Percentiles rank a stretch among this genome's conserved stretches.
Conservation (phyloP, 1,140 invertebrate genomes). For the Planococcus citri region DNA sequence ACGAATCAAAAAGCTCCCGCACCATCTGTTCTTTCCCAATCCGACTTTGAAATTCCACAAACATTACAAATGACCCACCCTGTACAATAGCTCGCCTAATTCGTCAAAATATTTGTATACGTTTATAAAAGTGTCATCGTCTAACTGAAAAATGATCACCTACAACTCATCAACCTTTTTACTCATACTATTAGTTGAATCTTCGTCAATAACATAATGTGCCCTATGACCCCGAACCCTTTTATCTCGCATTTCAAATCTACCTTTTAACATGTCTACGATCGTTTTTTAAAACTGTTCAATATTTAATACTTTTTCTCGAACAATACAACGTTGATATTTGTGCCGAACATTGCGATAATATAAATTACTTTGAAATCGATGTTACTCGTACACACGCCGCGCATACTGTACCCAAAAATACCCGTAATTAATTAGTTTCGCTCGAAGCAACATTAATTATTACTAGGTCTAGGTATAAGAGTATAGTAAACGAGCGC, state of each 20-base stretch:
- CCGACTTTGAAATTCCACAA: too few relatives aligned
- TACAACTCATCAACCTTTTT: background rate
- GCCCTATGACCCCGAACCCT: background rate
- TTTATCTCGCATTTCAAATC: background rate
- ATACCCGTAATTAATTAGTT: background rate
- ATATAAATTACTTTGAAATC: conserved; percentile 2
- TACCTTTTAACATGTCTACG: background rate
- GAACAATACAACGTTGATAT: background rate
- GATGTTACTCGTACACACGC: background rate
- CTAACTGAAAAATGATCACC: background rate
- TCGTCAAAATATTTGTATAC: background rate
- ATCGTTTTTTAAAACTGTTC: background rate
- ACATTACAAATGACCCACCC: too few relatives aligned
- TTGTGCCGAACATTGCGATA: background rate
- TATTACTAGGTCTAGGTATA: too few relatives aligned
- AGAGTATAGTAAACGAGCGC: background rate
- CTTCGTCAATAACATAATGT: background rate
- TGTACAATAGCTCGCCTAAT: too few relatives aligned
- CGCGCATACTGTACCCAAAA: too few relatives aligned
- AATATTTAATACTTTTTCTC: background rate
- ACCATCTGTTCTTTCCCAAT: too few relatives aligned
- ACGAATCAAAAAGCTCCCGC: too few relatives aligned
- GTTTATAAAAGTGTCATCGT: background rate
- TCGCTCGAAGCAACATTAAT: background rate
- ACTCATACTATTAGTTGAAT: background rate